Percentiles rank a stretch among this genome's conserved stretches.
Evolutionary conservation across 2,888 invertebrate species (phyloP).

Genomic region (Noctua janthina): DNA sequence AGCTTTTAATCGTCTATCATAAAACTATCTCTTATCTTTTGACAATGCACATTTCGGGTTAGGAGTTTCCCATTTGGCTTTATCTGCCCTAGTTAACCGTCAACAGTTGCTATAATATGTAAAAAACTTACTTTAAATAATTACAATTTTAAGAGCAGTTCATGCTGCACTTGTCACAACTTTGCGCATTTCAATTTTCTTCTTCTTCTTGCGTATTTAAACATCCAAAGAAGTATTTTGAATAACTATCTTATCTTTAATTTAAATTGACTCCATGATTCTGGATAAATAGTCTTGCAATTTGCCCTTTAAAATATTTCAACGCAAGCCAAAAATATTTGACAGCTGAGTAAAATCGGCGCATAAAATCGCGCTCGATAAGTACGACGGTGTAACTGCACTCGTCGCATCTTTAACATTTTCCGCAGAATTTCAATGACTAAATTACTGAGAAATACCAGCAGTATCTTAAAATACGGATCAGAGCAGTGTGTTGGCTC

Average conservation of each 20-base stretch:
- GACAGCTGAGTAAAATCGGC: constrained; percentile 32
- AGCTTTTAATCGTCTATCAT: neutral
- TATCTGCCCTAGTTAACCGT: neutral
- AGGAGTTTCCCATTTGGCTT: neutral
- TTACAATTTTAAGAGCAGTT: neutral
- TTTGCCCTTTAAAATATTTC: neutral
- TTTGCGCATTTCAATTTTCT: neutral
- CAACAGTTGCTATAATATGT: neutral
- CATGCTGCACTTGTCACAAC: too few species aligned
- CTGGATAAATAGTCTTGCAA: neutral
- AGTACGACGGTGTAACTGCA: constrained; percentile 43
- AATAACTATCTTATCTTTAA: neutral
- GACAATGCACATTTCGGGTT: neutral
- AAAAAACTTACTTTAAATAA: neutral
- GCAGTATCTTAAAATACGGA: constrained; percentile 58
- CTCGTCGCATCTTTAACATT: constrained; percentile 33
- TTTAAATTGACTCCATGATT: neutral
- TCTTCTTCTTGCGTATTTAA: too few species aligned
- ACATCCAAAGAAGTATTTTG: neutral
- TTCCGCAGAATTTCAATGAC: constrained; percentile 36
- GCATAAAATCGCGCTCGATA: constrained; percentile 29
- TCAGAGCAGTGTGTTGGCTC: constrained; percentile 54
- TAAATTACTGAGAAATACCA: constrained; percentile 41
- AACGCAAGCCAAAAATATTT: neutral
- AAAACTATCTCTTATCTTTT: neutral